phyloP scores from a whole-genome alignment of 2,888 invertebrate genomes.

The Helobdella robusta region DNA sequence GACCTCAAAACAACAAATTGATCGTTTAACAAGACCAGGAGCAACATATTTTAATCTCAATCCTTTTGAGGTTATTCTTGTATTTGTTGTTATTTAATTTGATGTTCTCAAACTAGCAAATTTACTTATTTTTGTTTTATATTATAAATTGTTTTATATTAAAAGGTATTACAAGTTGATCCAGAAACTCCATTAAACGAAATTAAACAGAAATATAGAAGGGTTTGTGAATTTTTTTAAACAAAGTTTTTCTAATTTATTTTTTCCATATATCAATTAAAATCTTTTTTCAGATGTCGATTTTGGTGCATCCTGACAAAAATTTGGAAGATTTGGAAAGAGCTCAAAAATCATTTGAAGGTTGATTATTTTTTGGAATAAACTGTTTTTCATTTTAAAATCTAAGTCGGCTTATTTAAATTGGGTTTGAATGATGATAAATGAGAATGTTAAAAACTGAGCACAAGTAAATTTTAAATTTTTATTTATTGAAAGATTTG shows the following conservation, averaged over 20 bases:
- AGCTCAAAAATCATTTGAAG: conserved; percentile 65
- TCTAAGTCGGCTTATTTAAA: neutral
- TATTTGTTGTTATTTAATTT: too few relatives aligned
- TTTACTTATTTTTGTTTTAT: conserved; percentile 5
- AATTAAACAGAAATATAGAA: conserved; percentile 88
- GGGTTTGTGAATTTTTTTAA: conserved; percentile 51
- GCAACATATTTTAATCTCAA: conserved; percentile 97
- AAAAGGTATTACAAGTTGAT: conserved; percentile 56
- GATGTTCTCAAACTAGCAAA: too few relatives aligned
- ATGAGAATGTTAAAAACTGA: neutral
- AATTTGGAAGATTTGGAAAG: conserved; percentile 89
- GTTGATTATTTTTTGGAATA: conserved; percentile 37
- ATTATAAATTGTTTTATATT: neutral
- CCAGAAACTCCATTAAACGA: conserved; percentile 79
- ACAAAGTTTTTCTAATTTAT: conserved; percentile 12
- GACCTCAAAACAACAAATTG: conserved; percentile 93
- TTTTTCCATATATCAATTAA: conserved; percentile 9
- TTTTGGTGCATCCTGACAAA: conserved; percentile 97
- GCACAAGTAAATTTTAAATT: neutral
- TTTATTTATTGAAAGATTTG: neutral
- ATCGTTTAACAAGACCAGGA: conserved; percentile 84
- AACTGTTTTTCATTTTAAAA: neutral
- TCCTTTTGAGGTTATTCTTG: conserved; percentile 62
- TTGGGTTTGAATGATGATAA: neutral
- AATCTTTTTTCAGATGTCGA: conserved; percentile 62